Evolutionary conservation across 2,113 vertebrate species (phyloP), one percentile per base, ranked within the genome.

Genomic region (Australoheros scitulus): DNA sequence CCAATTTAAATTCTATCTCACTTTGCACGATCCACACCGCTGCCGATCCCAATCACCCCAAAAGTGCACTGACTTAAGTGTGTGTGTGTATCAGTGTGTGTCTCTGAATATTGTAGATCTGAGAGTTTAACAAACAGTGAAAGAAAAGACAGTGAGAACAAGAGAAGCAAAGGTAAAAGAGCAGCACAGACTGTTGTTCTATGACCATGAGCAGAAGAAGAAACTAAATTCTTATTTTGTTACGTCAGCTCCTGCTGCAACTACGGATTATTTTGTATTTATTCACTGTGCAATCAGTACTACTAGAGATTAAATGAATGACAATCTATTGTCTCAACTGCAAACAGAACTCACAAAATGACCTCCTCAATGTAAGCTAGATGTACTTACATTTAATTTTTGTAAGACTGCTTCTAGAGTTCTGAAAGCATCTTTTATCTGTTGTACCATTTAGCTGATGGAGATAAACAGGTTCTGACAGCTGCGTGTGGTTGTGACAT

Each of bases 1-100:
- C 94, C 95, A 96, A 96, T 96, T 96, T 95, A 95, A 95, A 95
- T 95, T 95, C 93, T 94, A 95, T 95, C 91, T 94, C 92, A 93
- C 93, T 94, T 93, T 93, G 88, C 93, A 83, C 64, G 88, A 93
- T 93, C 87, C 91, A 93, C 78, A 90, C 89, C 80, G 87, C 88
- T 34, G 86, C 82, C 75, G 88, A 94, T 95, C 88, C 84, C 93
- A 94, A 94, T 94, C 93, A 92, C 86, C 82, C 87, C 79, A 82
- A 90, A 88, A 87, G 84, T 78, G 82, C 78, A 61, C 78, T 80
- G 78, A 87, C 91, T 85, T 85, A 52, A 47, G 36, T 52, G 72
- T 50, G 81, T 64, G 79, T 77, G 55, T 63, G 84, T 75, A 58
- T 17, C 5, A 72, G 65, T 55, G 85, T 68, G 72, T 55, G 52